phyloP scores from a whole-genome alignment of 2,113 vertebrate species.

The Aspiorhynchus laticeps region DNA sequence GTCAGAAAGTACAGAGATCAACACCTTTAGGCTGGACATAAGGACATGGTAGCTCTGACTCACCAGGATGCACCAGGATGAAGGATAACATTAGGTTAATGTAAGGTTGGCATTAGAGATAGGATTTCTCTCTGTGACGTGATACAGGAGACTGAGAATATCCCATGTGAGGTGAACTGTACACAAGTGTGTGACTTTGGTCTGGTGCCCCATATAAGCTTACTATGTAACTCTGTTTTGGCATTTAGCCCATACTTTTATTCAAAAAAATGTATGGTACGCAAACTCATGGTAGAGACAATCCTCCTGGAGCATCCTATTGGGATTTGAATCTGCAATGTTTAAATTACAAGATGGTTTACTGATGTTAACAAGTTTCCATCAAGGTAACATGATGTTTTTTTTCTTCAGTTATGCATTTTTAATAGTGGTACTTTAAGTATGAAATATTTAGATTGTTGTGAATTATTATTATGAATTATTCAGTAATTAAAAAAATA shows the following conservation, averaged over 20 bases:
- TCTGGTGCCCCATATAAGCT: background rate
- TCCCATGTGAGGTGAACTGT: conserved; percentile 12
- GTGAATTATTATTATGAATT: background rate
- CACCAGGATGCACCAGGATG: background rate
- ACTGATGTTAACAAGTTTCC: background rate
- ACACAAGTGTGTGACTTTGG: background rate
- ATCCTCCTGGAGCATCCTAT: background rate
- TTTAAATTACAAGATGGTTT: background rate
- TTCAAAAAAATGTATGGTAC: background rate
- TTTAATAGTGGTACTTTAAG: background rate
- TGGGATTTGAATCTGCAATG: background rate
- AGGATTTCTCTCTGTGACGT: background rate
- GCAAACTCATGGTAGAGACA: background rate
- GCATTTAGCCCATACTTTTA: background rate
- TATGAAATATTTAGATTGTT: background rate
- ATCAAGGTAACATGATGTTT: background rate
- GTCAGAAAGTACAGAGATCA: conserved; percentile 20
- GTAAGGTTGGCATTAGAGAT: background rate
- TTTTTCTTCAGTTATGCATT: background rate
- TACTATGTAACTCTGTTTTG: background rate
- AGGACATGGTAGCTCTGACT: background rate
- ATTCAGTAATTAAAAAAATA: background rate
- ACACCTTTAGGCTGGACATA: conserved; percentile 25
- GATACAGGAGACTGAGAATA: background rate
- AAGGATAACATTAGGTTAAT: background rate